Base-by-base conservation (phyloP, 2,113 vertebrate species). In the Tenrec ecaudatus region DNA sequence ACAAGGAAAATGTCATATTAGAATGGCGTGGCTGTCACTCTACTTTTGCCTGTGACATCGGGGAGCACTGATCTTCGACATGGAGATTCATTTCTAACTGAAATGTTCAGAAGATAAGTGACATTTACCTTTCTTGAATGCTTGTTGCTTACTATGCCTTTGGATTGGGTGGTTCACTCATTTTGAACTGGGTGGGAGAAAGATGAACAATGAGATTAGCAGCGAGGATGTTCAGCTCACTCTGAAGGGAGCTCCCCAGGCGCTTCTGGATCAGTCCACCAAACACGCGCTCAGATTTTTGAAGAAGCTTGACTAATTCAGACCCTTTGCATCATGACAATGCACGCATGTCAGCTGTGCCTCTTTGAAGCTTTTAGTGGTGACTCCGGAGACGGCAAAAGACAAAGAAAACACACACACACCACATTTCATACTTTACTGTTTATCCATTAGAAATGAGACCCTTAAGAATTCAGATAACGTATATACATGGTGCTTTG, bases 401-500 rank as follows among this genome's bases (percentile, higher is more conserved):
- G 22, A 81, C 36, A 76, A 43, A 77, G 76, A 19, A 83, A 53
- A 31, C 11, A 31, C 27, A 31, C 2, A 71, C 9, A 76, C 90
- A 82, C 86, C 29, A 57, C 8, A 11, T 96, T 96, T 97, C 75
- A 92, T 78, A 83, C 4, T 89, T n/a, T 31, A 22, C 76, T 97
- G 27, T 77, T 97, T 96, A 88, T 85, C 86, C 66, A 75, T 14
- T 95, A 94, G 69, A 96, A 96, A 93, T 93, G 78, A 98, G 97
- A 97, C 82, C 36, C 57, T 97, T 94, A 97, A 96, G 84, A 97
- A 94, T 95, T 96, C 97, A 79, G 88, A 69, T 97, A 96, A 97
- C 93, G 95, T 97, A 92, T 97, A 73, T 88, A 92, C 78, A 84
- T 89, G 60, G 92, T 77, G 93, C 94, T 93, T 96, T 96, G 93